Conservation (phyloP, 2,797 vertebrate species). For the Hapalemur alaotrensis region DNA sequence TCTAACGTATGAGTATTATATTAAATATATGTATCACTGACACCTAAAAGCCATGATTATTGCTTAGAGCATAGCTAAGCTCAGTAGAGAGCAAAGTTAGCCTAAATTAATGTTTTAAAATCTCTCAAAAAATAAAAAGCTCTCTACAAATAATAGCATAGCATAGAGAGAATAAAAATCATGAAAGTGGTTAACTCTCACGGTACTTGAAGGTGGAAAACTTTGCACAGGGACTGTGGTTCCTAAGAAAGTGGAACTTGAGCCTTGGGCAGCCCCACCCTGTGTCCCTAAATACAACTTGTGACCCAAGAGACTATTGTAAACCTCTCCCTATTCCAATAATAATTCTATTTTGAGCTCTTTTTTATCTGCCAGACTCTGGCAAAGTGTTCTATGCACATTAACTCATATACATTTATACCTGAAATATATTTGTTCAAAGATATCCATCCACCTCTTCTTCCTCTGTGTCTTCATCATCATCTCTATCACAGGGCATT, state of each 20-base stretch:
- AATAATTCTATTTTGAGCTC: constrained; percentile 5
- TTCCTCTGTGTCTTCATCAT: not conserved
- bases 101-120: constrained; percentile 11
- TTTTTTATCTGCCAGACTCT: not conserved
- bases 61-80: constrained; percentile 19
- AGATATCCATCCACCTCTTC: not conserved
- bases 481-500: not conserved
- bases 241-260: constrained; percentile 10
- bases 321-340: not conserved
- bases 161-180: not conserved
- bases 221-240: not conserved
- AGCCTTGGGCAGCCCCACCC: not conserved
- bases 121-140: not conserved
- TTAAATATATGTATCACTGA: not conserved
- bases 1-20: not conserved
- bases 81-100: constrained; percentile 9
- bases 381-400: not conserved
- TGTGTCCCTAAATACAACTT: not conserved
- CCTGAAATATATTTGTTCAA: not conserved
- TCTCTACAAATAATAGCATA: not conserved
- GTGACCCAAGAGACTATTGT: not conserved
- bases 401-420: not conserved
- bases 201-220: not conserved
- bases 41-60: not conserved
- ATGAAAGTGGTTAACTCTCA: not conserved